A percentile compares a stretch with the other conserved stretches of the same genome.
phyloP scores from a whole-genome alignment of 2,797 vertebrate species.

The Amphiprion clarkii region DNA sequence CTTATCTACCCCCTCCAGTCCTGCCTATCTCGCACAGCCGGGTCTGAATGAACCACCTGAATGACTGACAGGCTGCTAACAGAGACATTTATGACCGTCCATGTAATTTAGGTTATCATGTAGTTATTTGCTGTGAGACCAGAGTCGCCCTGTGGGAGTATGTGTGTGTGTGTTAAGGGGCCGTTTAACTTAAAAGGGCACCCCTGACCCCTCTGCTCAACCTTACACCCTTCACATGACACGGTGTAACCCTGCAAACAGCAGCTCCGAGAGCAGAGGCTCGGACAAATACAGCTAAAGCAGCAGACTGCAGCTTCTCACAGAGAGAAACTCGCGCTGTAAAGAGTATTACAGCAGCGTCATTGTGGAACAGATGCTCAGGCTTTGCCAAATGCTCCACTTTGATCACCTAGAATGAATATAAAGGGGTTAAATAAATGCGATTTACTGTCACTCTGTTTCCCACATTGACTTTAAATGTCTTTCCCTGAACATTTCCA shows the following conservation, averaged over 20 bases:
- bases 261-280: background rate
- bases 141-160: slow-evolving; percentile 52
- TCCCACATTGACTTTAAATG: background rate
- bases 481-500: slow-evolving; percentile 3
- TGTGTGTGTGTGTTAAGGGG: background rate
- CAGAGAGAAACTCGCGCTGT: too few species aligned
- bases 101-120: slow-evolving; percentile 58
- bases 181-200: slow-evolving; percentile 25
- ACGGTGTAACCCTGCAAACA: background rate
- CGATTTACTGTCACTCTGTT: background rate
- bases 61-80: slow-evolving; percentile 25
- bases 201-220: slow-evolving; percentile 11
- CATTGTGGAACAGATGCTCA: too few species aligned
- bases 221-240: slow-evolving; percentile 19
- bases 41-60: background rate
- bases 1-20: too few species aligned
- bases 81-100: slow-evolving; percentile 53
- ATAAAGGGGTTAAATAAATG: background rate
- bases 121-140: slow-evolving; percentile 43
- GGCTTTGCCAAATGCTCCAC: background rate
- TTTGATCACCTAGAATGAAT: background rate
- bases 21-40: background rate
- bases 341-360: background rate
- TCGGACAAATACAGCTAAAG: background rate
- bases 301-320: too few species aligned